Percentiles rank a stretch among this genome's conserved stretches.
These are phyloP conservation scores for Hestina assimilis DNA, from an alignment of 1,140 invertebrate species.

Conservation along the genomic window DNA sequence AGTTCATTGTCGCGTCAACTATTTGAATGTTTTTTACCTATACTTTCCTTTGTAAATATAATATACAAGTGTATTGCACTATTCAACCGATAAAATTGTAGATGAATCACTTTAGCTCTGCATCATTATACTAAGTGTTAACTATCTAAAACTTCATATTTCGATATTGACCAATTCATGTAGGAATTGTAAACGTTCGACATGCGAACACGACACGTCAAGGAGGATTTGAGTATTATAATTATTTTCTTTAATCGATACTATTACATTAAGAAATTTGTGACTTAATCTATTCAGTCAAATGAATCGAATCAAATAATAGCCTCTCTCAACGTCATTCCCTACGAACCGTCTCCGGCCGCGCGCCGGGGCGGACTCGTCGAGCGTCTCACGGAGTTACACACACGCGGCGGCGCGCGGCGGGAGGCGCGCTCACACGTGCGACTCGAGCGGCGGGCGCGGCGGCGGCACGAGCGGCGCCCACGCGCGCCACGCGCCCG, in stretches of 20 bases:
- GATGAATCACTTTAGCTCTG: constrained; percentile 35
- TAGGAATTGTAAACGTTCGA: constrained; percentile 25
- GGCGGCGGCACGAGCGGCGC: constrained; percentile 39
- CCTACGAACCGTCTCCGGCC: constrained; percentile 30
- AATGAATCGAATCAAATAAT: constrained; percentile 74
- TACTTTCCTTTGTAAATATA: constrained; percentile 30
- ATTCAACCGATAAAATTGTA: constrained; percentile 38
- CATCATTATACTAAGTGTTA: constrained; percentile 14
- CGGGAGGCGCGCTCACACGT: constrained; percentile 48
- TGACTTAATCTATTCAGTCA: constrained; percentile 77
- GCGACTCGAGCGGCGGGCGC: constrained; percentile 71
- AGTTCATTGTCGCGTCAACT: constrained; percentile 49
- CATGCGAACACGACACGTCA: constrained; percentile 33
- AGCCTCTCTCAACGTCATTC: constrained; percentile 68
- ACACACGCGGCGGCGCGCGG: neutral
- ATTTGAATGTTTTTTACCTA: constrained; percentile 39
- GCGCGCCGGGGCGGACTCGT: constrained; percentile 13
- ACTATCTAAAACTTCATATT: constrained; percentile 23
- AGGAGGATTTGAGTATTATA: constrained; percentile 58
- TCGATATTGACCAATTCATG: constrained; percentile 24
- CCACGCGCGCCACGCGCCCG: constrained; percentile 49
- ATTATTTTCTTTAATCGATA: constrained; percentile 42
- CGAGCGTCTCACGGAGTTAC: neutral
- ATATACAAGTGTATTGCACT: constrained; percentile 56
- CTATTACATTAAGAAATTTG: constrained; percentile 50